Evolutionary conservation across 2,113 vertebrate genomes (phyloP).

Genomic region (Solenodon paradoxus): DNA sequence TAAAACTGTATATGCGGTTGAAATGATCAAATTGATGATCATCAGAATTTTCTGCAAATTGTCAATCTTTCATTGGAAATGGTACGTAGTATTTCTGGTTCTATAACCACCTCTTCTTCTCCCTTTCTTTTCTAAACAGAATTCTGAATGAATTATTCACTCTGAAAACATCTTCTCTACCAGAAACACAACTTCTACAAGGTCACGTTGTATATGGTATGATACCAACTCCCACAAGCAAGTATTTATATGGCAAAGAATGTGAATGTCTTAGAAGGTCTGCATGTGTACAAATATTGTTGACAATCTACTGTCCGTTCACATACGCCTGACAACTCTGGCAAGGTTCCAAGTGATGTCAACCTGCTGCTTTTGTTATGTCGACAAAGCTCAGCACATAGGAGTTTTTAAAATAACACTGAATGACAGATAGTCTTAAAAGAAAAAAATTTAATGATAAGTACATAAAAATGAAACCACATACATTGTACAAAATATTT

Average conservation of each 20-base stretch:
- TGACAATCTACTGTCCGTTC: neutral
- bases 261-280: neutral
- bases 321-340: neutral
- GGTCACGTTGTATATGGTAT: neutral
- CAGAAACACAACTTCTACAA: neutral
- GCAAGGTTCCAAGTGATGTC: neutral
- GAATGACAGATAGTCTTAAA: neutral
- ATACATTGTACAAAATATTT: neutral
- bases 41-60: slow-evolving; percentile 21
- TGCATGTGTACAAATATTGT: neutral
- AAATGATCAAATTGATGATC: slow-evolving; percentile 16
- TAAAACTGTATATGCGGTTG: neutral
- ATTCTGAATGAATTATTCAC: neutral
- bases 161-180: neutral
- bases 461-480: neutral
- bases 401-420: neutral
- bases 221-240: neutral
- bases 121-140: neutral
- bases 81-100: neutral
- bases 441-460: neutral
- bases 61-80: neutral
- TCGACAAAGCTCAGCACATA: neutral
- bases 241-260: neutral
- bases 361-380: neutral
- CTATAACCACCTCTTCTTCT: neutral